Evolutionary conservation across 2,888 invertebrate genomes (phyloP), one percentile per base, ranked within the genome.

Genomic region (Ecliptopera silaceata): DNA sequence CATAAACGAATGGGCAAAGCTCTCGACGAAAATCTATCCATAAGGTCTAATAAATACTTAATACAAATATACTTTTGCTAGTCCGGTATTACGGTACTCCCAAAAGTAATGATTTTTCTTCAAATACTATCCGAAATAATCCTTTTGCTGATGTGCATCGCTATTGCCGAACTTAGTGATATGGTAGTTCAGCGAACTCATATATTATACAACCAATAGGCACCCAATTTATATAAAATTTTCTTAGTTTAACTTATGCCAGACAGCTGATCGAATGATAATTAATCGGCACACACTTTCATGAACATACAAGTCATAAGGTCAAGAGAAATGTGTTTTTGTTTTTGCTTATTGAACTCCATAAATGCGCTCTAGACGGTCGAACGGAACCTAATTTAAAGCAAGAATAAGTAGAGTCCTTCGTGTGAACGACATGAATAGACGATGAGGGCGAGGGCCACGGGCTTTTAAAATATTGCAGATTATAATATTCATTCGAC

Each of bases 1-100:
- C 65, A 67, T 72, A 78, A 74, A 70, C 65, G 69, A 64, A 57
- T 44, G 47, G 46, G 51, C 56, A 39, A 31, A 18, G 12, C 48
- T 41, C 18, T 31, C 39, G 6, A 18, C 48, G 18, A 10, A 48
- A 20, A 48, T 18, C 48, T 39, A 31, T 18, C 39, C 8, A 4
- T 31, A 31, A 31, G 29, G 48, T 39, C 18, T 59, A 56, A 52
- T 18, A 59, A 58, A 49, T 42, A 43, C 58, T n/a, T n/a, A n/a
- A n/a, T n/a, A n/a, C n/a, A n/a, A n/a, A n/a, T n/a, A n/a, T 22
- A 46, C 50, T 34, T 41, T 56, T 41, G 32, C 41, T 29, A 48
- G 17, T 47, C 26, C 12, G 17, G n/a, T 2, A 2, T 15, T 8
- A 36, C 8, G 15, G n/a, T 15, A 15, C 15, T 13, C 45, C 17